These are phyloP conservation scores for Lithosia quadra DNA, from an alignment of 2,888 invertebrate species.

Conservation along the genomic window DNA sequence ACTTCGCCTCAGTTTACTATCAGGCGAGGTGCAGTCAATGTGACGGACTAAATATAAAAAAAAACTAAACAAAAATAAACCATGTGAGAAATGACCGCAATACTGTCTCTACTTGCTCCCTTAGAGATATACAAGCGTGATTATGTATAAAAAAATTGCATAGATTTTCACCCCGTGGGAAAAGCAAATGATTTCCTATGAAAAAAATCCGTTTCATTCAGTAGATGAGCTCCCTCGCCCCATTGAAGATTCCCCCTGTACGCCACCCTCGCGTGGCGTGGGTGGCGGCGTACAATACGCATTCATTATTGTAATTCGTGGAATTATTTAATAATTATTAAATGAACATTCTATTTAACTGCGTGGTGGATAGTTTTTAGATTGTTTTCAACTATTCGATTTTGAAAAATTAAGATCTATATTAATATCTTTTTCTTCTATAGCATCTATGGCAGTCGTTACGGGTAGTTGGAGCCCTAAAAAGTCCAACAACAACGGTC, in stretches of 20 bases:
- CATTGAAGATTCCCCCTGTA: neutral
- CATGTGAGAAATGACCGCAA: too few relatives aligned
- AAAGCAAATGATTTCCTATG: constrained; percentile 3
- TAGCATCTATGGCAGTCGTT: too few relatives aligned
- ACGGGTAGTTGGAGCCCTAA: too few relatives aligned
- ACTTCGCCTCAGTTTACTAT: too few relatives aligned
- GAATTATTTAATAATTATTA: constrained; percentile 10
- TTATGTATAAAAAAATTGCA: neutral
- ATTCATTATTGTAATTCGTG: constrained; percentile 9
- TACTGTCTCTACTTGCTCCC: too few relatives aligned
- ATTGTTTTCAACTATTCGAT: too few relatives aligned
- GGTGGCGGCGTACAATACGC: constrained; percentile 8
- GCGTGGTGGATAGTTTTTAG: neutral
- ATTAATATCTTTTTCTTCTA: too few relatives aligned
- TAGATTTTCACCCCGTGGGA: neutral
- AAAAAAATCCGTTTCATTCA: constrained; percentile 12
- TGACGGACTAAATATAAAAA: too few relatives aligned
- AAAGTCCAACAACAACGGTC: too few relatives aligned
- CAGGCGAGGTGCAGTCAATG: too few relatives aligned
- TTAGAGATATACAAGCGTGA: neutral
- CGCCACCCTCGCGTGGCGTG: constrained; percentile 6
- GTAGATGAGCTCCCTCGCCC: constrained; percentile 3
- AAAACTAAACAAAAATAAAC: too few relatives aligned
- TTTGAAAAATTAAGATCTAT: too few relatives aligned
- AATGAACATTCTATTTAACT: neutral